phyloP scores from a whole-genome alignment of 2,797 vertebrate species.

The Martes flavigula region DNA sequence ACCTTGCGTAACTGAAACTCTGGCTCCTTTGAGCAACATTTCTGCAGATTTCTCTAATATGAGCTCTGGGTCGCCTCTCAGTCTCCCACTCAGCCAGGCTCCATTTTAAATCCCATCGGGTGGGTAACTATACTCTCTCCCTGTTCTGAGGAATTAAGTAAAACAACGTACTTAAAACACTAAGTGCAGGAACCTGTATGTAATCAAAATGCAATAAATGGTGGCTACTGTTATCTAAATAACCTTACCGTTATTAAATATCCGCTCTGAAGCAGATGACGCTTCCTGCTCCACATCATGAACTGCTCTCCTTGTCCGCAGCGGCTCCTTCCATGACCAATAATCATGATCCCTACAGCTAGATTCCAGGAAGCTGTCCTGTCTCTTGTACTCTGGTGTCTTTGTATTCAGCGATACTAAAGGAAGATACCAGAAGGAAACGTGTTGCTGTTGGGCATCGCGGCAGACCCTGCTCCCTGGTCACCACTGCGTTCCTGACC shows the following conservation, averaged over 20 bases:
- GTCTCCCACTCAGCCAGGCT: not conserved
- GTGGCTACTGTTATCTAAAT: not conserved
- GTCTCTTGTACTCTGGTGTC: not conserved
- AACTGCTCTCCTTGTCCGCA: not conserved
- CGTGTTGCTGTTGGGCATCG: not conserved
- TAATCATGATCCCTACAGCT: not conserved
- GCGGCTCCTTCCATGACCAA: not conserved
- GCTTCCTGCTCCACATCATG: not conserved
- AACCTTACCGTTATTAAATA: not conserved
- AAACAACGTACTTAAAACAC: not conserved
- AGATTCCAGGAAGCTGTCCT: not conserved
- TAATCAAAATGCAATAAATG: not conserved
- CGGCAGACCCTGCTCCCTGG: not conserved
- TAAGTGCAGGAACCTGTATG: not conserved
- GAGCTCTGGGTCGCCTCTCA: not conserved
- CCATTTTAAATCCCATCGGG: not conserved
- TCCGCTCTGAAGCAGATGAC: not conserved
- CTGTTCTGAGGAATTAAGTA: not conserved
- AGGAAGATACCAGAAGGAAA: not conserved
- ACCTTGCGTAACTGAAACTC: not conserved
- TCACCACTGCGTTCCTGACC: not conserved
- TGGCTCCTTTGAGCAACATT: not conserved
- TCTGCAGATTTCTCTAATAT: not conserved
- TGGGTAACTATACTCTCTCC: not conserved
- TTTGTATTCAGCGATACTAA: not conserved